Evolutionary conservation across 2,797 vertebrate genomes (phyloP), one percentile per base, ranked within the genome.

Genomic region (Channallabes apus): DNA sequence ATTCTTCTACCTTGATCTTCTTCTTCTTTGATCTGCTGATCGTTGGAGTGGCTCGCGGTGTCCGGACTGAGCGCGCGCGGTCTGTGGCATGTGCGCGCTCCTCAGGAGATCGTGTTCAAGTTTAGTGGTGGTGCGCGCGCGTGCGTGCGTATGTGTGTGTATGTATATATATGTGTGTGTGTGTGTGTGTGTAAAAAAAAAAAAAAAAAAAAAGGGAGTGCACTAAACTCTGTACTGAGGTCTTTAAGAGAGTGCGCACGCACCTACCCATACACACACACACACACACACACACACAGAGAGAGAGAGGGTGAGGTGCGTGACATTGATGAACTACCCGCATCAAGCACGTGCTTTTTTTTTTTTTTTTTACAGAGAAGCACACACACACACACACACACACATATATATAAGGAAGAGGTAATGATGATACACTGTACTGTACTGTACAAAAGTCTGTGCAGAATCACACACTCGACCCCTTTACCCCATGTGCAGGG

Each of bases 161-260:
- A 22, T 6, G 72, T 11, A 18, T 22, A 7, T 6, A 38, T 11
- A 18, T 22, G 5, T 32, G 8, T 76, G 73, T 32, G 27, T 14
- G 56, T 24, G 54, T 4, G 76, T 78, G 54, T 38, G 56, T 35
- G 17, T 17, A 35, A 35, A 6, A 41, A 8, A 41, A 41, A 41
- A 38, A 38, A 41, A 17, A 18, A 35, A 35, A 35, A 17, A 27
- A 27, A 46, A 8, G 78, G 78, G 78, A 46, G 78, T 27, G 61
- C 32, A 11, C 77, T 80, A 77, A 77, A 77, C 54, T 59, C 75
- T 77, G 17, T 54, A 73, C 71, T n/a, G 73, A 58, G 29, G 29
- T 38, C 32, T 5, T 15, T 62, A 20, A n/a, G 6, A 11, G 69
- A 9, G 17, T 24, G 22, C 22, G 22, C 59, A 61, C 59, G 22